Percentiles rank a stretch among this genome's conserved stretches.
phyloP scores from a whole-genome alignment of 1,140 invertebrate genomes.

The Macrostomum lignano region DNA sequence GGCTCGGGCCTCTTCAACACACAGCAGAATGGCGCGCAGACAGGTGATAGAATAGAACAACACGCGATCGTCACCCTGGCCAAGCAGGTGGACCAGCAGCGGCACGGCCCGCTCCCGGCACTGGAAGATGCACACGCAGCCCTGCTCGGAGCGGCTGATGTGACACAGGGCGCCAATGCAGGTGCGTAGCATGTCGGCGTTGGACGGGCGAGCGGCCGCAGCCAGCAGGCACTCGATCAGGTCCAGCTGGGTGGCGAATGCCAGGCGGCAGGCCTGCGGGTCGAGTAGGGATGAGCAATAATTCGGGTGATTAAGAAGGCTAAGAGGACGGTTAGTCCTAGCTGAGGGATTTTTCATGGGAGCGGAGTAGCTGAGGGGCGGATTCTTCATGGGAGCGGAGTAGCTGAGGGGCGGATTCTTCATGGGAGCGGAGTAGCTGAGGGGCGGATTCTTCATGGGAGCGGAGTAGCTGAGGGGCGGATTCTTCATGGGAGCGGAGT shows the following conservation, averaged over 20 bases:
- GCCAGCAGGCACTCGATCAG: slow-evolving; percentile 67
- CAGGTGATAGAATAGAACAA: slow-evolving; percentile 93
- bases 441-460: too few species aligned
- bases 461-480: too few species aligned
- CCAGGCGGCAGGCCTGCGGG: slow-evolving; percentile 82
- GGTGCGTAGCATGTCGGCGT: slow-evolving; percentile 68
- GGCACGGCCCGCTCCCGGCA: slow-evolving; percentile 90
- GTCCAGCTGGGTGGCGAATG: slow-evolving; percentile 81
- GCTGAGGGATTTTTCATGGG: too few species aligned
- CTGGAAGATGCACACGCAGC: slow-evolving; percentile 81
- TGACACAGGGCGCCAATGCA: slow-evolving; percentile 73
- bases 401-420: too few species aligned
- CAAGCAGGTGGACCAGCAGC: slow-evolving; percentile 66
- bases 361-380: too few species aligned
- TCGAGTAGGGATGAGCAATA: too few species aligned
- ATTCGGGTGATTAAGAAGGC: too few species aligned
- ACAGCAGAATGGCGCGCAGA: slow-evolving; percentile 77
- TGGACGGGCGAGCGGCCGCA: slow-evolving; percentile 73
- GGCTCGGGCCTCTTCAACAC: slow-evolving; percentile 92
- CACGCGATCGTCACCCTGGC: slow-evolving; percentile 84
- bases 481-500: too few species aligned
- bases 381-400: too few species aligned
- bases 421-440: too few species aligned
- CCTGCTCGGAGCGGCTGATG: slow-evolving; percentile 81
- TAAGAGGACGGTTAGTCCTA: too few species aligned